phyloP scores from a whole-genome alignment of 2,797 vertebrate species.

The Scyliorhinus canicula region DNA sequence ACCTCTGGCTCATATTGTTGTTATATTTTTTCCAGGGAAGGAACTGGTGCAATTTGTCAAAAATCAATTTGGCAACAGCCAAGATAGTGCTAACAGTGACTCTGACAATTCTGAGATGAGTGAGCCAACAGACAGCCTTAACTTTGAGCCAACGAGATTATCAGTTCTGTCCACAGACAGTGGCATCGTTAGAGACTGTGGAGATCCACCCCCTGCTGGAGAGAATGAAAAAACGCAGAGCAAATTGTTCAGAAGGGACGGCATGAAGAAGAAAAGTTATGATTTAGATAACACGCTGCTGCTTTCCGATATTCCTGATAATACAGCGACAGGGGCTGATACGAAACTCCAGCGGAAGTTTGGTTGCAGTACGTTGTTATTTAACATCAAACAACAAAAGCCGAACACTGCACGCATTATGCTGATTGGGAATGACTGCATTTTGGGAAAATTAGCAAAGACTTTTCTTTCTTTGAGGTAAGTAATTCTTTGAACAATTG shows the following conservation, averaged over 20 bases:
- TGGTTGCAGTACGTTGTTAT: slow-evolving; percentile 45
- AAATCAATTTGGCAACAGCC: slow-evolving; percentile 52
- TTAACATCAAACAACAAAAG: slow-evolving; percentile 59
- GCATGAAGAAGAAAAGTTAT: slow-evolving; percentile 70
- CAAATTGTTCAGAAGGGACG: slow-evolving; percentile 65
- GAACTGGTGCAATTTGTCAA: slow-evolving; percentile 72
- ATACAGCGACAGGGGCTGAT: slow-evolving; percentile 42
- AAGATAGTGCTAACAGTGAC: slow-evolving; percentile 54
- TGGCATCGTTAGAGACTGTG: slow-evolving; percentile 76
- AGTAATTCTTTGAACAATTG: slow-evolving; percentile 52
- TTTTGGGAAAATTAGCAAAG: slow-evolving; percentile 77
- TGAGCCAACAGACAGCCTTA: slow-evolving; percentile 56
- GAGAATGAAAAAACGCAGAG: slow-evolving; percentile 49
- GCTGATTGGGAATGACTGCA: slow-evolving; percentile 76
- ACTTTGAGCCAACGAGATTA: slow-evolving; percentile 60
- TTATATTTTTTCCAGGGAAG: slow-evolving; percentile 63
- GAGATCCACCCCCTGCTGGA: slow-evolving; percentile 46
- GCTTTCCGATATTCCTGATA: slow-evolving; percentile 58
- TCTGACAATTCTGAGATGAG: slow-evolving; percentile 65
- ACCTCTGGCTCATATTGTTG: neutral
- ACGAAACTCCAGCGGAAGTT: slow-evolving; percentile 58
- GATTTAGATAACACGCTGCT: slow-evolving; percentile 60
- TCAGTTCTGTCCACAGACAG: slow-evolving; percentile 86
- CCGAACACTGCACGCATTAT: slow-evolving; percentile 76
- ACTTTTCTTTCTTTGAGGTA: slow-evolving; percentile 80